These are phyloP conservation scores for Meteorus cinctellus DNA, from an alignment of 2,888 invertebrate genomes.

Conservation along the genomic window DNA sequence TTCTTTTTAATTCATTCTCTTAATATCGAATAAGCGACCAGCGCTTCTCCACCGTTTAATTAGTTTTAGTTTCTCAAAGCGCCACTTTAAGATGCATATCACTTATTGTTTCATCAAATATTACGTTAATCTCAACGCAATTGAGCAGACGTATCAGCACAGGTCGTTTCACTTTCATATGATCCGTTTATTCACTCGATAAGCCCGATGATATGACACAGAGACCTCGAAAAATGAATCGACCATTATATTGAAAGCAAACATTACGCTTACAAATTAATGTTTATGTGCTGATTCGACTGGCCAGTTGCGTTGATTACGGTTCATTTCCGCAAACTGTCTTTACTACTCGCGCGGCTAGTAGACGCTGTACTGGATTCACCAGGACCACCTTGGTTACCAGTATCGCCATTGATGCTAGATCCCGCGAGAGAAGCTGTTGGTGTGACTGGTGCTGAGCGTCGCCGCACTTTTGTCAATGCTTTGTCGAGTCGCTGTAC, in stretches of 20 bases:
- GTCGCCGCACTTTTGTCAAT: conserved; percentile 70
- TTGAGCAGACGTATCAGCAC: conserved; percentile 66
- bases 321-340: conserved; percentile 71
- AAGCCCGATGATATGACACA: conserved; percentile 40
- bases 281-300: conserved; percentile 70
- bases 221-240: conserved; percentile 40
- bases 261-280: conserved; percentile 62
- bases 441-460: conserved; percentile 69
- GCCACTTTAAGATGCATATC: conserved; percentile 7
- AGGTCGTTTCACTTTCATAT: conserved; percentile 50
- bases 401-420: conserved; percentile 69
- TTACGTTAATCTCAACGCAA: conserved; percentile 67
- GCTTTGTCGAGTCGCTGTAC: conserved; percentile 80
- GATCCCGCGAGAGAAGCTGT: conserved; percentile 68
- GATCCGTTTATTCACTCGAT: conserved; percentile 15
- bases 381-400: conserved; percentile 66
- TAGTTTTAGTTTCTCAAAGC: conserved; percentile 14
- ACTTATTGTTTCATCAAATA: conserved; percentile 43
- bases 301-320: conserved; percentile 72
- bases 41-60: conserved; percentile 32
- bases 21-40: conserved; percentile 40
- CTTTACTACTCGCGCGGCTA: conserved; percentile 71
- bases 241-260: conserved; percentile 50
- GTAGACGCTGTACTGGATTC: conserved; percentile 70
- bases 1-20: conserved; percentile 5